Conservation (phyloP, 1,140 invertebrate genomes). For the Plutomurus gul region DNA sequence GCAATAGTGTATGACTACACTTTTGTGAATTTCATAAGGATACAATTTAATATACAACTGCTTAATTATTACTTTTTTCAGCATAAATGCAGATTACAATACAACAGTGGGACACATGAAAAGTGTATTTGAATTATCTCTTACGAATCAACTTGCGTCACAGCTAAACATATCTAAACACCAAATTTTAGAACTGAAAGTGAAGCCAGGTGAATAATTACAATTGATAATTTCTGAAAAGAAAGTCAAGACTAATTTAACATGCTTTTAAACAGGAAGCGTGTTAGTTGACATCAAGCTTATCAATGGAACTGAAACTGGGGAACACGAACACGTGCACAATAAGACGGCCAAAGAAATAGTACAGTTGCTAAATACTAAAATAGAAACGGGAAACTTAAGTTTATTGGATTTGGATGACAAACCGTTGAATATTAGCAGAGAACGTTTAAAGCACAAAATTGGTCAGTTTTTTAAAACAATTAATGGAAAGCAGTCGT, state of each 20-base stretch:
- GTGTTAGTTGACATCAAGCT: background rate
- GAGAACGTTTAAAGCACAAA: background rate
- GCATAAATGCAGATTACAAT: background rate
- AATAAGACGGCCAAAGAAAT: no score
- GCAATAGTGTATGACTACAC: no score
- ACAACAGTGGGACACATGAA: background rate
- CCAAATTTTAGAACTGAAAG: background rate
- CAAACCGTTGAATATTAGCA: background rate
- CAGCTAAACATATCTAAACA: background rate
- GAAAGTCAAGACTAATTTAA: background rate
- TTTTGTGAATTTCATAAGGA: no score
- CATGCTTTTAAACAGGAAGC: background rate
- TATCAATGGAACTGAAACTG: background rate
- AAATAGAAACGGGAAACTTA: background rate
- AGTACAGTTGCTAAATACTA: background rate
- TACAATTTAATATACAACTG: no score
- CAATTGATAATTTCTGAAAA: no score
- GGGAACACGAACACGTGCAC: no score
- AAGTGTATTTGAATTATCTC: background rate
- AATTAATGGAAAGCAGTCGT: no score
- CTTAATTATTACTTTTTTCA: no score
- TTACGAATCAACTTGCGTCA: background rate
- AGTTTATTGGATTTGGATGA: background rate
- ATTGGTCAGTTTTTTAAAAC: background rate
- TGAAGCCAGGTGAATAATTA: background rate